Evolutionary conservation across 1,140 invertebrate species (phyloP), one percentile per base, ranked within the genome.

Genomic region (Solenopsis invicta): DNA sequence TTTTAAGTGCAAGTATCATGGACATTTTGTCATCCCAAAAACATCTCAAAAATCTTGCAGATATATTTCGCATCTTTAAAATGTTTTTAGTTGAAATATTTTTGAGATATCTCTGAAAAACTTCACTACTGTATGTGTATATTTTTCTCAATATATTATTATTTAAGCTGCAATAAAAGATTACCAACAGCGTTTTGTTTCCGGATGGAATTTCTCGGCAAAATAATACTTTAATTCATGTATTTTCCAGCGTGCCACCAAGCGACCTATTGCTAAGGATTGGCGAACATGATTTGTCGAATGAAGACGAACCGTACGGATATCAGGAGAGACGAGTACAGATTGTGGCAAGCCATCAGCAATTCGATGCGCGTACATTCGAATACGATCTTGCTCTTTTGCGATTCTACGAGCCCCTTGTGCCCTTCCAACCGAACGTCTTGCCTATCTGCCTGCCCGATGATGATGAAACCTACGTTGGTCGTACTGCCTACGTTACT

Each of bases 381-480:
- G 98, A 99, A 92, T 99, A 99, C 94, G 98, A 99, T 95, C 95
- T 99, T 50, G 98, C 98, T 0, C 94, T 99, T 29, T 95, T 99
- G 12, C 96, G 98, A 92, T 98, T 99, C 95, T 98, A 99, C 94
- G 98, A 99, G 92, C 98, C 98, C 0, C 97, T 99, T 4, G 96
- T 96, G 18, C 94, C 94, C 0, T 99, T 99, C 96, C 98, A 98
- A 92, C 98, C 98, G 0, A 99, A 99, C 93, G 98, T 99, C 50
- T 96, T 99, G 71, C 98, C 98, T 0, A 97, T 99, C 64, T 99
- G 98, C 93, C 96, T 99, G 6, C 98, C 98, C 0, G 97, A 98
- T 59, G 97, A 97, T 74, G 98, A 98, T 92, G 98, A 98, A 85
- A 97, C 97, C 91, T 98, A 98, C 89, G 97, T 99, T 5, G 98